Base-by-base conservation (phyloP, 2,888 invertebrate species). In the Melanargia galathea region DNA sequence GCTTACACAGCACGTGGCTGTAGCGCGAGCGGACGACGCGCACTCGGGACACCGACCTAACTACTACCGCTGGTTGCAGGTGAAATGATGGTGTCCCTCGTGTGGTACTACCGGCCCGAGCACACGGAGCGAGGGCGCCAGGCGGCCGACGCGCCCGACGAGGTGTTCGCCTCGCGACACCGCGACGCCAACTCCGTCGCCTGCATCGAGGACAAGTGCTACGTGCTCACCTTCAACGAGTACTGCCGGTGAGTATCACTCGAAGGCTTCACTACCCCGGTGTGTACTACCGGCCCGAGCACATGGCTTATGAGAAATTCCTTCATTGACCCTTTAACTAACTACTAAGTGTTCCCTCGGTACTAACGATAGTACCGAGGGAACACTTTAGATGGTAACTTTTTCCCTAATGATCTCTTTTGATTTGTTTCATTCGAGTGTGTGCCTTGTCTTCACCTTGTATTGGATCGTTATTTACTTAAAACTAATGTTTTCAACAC, bases 71-170 rank as follows among this genome's bases (percentile, higher is more conserved):
- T 43, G 1, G 8, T 48, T 56, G 13, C 85, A 97, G 98, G 97
- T 65, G 98, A 98, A 90, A 98, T 98, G 97, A 98, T 98, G 97
- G 96, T 98, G 92, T 97, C 97, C 3, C 91, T 99, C 66, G 92
- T 98, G 71, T 99, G 99, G 99, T 99, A 98, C 92, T 99, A 99
- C 90, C 94, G 98, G 76, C 98, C 98, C 0, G 99, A 99, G 89
- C 98, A 99, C 88, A 98, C 98, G 16, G 98, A 98, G 79, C 95
- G 95, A 78, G 98, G 98, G 24, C 93, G 97, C 33, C 93, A 94
- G 77, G 93, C 94, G 16, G 93, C 93, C 56, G 97, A 98, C 84
- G 95, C 96, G 79, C 94, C 95, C 11, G 97, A 97, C 81, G 99
- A 99, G 87, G 96, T 99, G 64, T 99, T 98, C 88, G 98, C 99